Evolutionary conservation across 2,113 vertebrate species (phyloP).

Genomic region (Astur gentilis): DNA sequence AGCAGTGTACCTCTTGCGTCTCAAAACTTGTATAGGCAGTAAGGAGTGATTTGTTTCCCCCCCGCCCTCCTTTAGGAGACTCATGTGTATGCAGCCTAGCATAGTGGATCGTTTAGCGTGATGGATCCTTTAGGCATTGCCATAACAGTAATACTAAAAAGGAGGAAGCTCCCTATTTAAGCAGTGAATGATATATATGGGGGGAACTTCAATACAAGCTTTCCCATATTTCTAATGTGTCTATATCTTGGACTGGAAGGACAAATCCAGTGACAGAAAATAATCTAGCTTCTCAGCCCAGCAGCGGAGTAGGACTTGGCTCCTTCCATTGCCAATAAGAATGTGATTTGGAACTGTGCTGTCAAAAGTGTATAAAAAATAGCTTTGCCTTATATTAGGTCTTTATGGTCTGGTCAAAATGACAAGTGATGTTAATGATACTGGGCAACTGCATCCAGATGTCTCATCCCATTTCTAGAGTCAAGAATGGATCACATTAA

Average conservation of each 20-base stretch:
- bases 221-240: not conserved
- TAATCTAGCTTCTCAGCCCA: not conserved
- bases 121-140: not conserved
- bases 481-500: not conserved
- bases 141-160: not conserved
- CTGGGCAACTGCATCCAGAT: not conserved
- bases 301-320: not conserved
- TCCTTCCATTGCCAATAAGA: not conserved
- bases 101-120: not conserved
- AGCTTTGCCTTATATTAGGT: not conserved
- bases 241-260: not conserved
- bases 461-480: not conserved
- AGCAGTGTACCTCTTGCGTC: not conserved
- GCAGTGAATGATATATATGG: not conserved
- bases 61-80: not conserved
- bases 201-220: not conserved
- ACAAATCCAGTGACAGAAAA: not conserved
- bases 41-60: not conserved
- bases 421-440: not conserved
- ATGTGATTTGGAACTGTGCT: not conserved
- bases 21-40: not conserved
- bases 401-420: not conserved
- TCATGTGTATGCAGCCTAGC: not conserved
- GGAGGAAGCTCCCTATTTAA: not conserved
- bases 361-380: not conserved